Percentiles rank a stretch among this genome's conserved stretches.
Conservation (phyloP, 1,140 invertebrate species). For the Cydia fagiglandana region DNA sequence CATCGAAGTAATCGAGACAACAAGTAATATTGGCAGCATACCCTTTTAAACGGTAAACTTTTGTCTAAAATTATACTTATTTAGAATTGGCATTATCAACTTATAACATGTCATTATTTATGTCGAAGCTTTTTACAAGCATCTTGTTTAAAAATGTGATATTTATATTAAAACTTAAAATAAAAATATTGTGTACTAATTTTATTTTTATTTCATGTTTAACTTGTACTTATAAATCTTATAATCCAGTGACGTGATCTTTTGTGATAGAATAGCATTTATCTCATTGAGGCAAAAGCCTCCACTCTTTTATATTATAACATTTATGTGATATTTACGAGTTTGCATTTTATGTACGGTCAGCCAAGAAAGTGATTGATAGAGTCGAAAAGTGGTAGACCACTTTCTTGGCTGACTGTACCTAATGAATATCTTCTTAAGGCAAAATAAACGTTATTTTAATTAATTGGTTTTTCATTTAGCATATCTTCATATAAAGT, state of each 20-base stretch:
- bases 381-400: too few relatives aligned
- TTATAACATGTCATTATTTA: too few relatives aligned
- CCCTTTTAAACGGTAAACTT: too few relatives aligned
- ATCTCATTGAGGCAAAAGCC: neutral
- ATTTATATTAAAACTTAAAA: neutral
- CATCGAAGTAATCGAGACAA: too few relatives aligned
- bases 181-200: too few relatives aligned
- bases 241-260: neutral
- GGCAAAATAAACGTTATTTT: neutral
- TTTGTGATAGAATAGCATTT: slow-evolving; percentile 16
- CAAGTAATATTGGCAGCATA: too few relatives aligned
- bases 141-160: neutral
- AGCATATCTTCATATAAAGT: neutral
- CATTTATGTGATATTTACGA: neutral
- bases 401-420: too few relatives aligned
- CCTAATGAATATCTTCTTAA: neutral
- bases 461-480: neutral
- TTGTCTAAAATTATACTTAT: too few relatives aligned
- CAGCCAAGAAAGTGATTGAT: too few relatives aligned
- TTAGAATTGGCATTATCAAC: too few relatives aligned
- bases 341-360: neutral
- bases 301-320: neutral
- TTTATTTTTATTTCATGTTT: too few relatives aligned
- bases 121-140: neutral
- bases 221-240: too few relatives aligned